Evolutionary conservation across 2,113 vertebrate species (phyloP).

Genomic region (Semnopithecus entellus): DNA sequence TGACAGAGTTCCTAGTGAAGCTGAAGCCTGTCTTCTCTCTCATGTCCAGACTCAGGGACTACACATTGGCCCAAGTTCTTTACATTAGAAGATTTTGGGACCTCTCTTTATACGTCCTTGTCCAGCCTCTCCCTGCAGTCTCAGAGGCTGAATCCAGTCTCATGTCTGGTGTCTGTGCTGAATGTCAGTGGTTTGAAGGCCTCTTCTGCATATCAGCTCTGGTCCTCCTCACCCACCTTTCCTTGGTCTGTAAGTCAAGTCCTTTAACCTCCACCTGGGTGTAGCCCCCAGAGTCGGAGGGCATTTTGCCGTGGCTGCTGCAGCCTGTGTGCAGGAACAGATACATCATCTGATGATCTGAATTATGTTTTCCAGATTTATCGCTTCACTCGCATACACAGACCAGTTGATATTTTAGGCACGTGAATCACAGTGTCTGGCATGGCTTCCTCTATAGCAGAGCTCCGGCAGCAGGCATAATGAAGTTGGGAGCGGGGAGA

Average conservation of each 20-base stretch:
- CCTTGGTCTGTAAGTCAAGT: not conserved
- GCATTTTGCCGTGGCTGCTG: not conserved
- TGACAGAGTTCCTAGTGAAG: not conserved
- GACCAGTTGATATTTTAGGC: constrained; percentile 69
- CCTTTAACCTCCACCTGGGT: not conserved
- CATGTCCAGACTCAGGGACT: not conserved
- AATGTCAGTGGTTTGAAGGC: not conserved
- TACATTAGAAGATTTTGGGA: not conserved
- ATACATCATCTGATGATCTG: constrained; percentile 51
- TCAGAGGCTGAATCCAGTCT: not conserved
- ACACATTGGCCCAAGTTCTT: not conserved
- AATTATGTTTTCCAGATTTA: constrained; percentile 69
- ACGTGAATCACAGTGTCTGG: constrained; percentile 58
- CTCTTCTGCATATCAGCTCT: not conserved
- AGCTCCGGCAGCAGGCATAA: constrained; percentile 59
- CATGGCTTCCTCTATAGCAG: constrained; percentile 63
- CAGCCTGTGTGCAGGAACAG: not conserved
- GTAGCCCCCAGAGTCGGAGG: not conserved
- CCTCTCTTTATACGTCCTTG: not conserved
- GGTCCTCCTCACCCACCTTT: not conserved
- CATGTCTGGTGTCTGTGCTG: not conserved
- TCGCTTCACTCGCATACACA: constrained; percentile 55
- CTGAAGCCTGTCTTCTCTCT: not conserved
- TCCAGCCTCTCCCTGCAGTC: not conserved
- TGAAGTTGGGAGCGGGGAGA: constrained; percentile 54